Evolutionary conservation across 2,113 vertebrate genomes (phyloP).

Genomic region (Panthera uncia): DNA sequence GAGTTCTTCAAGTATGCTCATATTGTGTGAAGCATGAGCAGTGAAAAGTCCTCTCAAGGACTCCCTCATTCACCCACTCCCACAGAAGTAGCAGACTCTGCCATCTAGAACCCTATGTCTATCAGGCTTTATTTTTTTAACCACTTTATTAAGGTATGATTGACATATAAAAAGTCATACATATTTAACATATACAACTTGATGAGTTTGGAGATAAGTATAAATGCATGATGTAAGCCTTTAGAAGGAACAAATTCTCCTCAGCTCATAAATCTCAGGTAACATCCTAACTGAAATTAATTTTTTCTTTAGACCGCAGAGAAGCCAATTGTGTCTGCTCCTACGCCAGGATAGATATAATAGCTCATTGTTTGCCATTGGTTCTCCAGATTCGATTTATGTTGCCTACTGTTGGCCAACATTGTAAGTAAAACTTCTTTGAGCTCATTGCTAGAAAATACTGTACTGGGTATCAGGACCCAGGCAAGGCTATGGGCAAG

Average conservation of each 20-base stretch:
- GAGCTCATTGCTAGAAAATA: not conserved
- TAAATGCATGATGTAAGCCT: constrained; percentile 15
- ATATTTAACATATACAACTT: not conserved
- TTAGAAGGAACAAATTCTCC: not conserved
- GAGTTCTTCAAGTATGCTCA: not conserved
- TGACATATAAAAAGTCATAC: not conserved
- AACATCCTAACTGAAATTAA: not conserved
- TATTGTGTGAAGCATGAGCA: not conserved
- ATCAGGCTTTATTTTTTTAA: not conserved
- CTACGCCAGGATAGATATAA: not conserved
- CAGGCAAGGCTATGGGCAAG: not conserved
- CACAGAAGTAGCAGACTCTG: not conserved
- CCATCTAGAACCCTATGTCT: not conserved
- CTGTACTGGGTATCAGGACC: not conserved
- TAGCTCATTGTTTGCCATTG: not conserved
- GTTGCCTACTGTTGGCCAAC: not conserved
- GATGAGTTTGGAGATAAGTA: not conserved
- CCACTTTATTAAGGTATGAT: not conserved
- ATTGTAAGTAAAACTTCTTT: constrained; percentile 46
- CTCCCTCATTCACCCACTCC: not conserved
- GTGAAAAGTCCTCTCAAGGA: not conserved
- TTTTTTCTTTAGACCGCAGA: constrained; percentile 5
- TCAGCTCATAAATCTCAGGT: not conserved
- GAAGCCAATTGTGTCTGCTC: not conserved
- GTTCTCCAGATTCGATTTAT: not conserved